Evolutionary conservation across 2,113 vertebrate species (phyloP).

Genomic region (Oostethus manadensis): DNA sequence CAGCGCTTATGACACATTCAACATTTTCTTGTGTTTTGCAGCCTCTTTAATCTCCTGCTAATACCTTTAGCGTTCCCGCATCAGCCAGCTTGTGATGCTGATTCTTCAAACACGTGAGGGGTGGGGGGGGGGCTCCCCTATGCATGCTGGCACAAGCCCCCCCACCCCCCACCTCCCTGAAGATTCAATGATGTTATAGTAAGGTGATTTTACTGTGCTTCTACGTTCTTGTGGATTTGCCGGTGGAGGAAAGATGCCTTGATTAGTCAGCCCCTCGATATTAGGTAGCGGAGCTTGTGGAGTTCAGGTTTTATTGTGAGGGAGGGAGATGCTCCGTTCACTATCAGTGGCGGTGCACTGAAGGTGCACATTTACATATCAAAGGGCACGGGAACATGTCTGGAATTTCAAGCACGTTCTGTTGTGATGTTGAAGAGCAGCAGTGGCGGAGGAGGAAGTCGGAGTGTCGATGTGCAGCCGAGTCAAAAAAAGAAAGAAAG

Average conservation of each 20-base stretch:
- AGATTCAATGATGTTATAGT: not conserved
- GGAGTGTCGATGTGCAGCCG: conserved; percentile 39
- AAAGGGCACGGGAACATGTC: conserved; percentile 62
- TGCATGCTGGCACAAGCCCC: conserved; percentile 4
- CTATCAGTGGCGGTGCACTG: conserved; percentile 63
- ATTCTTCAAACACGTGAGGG: conserved; percentile 15
- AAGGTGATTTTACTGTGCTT: not conserved
- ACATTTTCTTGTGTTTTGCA: conserved; percentile 15
- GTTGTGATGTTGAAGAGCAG: conserved; percentile 70
- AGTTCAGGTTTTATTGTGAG: conserved; percentile 52
- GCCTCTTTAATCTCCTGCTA: conserved; percentile 39
- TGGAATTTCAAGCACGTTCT: conserved; percentile 71
- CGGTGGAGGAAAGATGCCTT: conserved; percentile 15
- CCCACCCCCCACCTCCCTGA: not conserved
- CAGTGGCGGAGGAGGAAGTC: conserved; percentile 61
- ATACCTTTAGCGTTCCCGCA: conserved; percentile 16
- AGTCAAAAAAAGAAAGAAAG: no score
- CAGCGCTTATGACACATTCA: conserved; percentile 45
- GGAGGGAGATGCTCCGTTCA: conserved; percentile 48
- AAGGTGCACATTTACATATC: conserved; percentile 78
- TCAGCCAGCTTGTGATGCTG: conserved; percentile 30
- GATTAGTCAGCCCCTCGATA: conserved; percentile 54
- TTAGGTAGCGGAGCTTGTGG: conserved; percentile 55
- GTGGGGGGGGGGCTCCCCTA: conserved; percentile 14
- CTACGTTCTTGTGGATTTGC: not conserved